Conservation (phyloP, 2,888 invertebrate species). For the Epiblema foenella region DNA sequence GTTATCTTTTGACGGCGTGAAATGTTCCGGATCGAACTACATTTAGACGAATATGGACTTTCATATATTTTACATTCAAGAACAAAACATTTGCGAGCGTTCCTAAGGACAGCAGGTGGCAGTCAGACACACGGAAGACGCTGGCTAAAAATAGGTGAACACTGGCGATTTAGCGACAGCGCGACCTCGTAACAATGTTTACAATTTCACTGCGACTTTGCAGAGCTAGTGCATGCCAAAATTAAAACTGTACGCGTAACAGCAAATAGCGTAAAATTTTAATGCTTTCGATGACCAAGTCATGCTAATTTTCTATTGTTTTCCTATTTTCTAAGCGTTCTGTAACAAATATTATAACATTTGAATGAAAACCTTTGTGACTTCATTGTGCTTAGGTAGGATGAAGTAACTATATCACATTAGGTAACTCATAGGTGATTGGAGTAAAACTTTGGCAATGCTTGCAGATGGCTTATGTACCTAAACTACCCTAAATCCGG, state of each 20-base stretch:
- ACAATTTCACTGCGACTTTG: constrained; percentile 69
- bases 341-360: not conserved
- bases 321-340: not conserved
- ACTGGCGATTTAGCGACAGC: constrained; percentile 77
- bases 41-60: constrained; percentile 13
- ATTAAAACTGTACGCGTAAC: constrained; percentile 26
- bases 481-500: too few relatives aligned
- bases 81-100: constrained; percentile 48
- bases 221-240: constrained; percentile 49
- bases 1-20: constrained; percentile 54
- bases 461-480: too few relatives aligned
- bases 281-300: not conserved
- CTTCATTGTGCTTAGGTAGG: not conserved
- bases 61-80: constrained; percentile 47
- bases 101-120: constrained; percentile 71
- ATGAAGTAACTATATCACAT: not conserved
- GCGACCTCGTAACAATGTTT: constrained; percentile 79
- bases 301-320: not conserved
- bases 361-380: too few relatives aligned
- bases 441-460: too few relatives aligned
- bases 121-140: constrained; percentile 81
- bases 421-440: too few relatives aligned
- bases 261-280: constrained; percentile 22
- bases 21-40: constrained; percentile 9
- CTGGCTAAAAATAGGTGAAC: constrained; percentile 75